Evolutionary conservation across 2,888 invertebrate genomes (phyloP), one percentile per base, ranked within the genome.

Genomic region (Salticus scenicus): DNA sequence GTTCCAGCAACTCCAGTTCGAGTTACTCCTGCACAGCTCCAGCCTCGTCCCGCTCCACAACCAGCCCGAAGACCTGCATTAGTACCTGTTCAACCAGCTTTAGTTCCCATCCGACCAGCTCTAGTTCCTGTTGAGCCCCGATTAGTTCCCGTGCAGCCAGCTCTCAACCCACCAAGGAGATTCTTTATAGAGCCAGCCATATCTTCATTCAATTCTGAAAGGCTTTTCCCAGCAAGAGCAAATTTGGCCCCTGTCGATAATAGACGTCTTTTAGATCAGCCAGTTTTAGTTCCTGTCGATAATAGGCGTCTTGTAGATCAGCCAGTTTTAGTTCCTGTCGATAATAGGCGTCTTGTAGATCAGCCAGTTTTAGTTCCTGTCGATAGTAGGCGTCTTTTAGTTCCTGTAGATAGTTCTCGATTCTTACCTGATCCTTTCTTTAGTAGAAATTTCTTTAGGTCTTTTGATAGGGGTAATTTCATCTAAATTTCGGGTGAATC

Each of bases 41-140:
- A n/a, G n/a, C n/a, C n/a, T n/a, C 37, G 8, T 24, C 70, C 42
- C 0, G 28, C 70, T 42, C 67, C 67, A 0, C 33, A 12, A 1
- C 67, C 33, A n/a, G 24, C 24, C 33, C 12, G 33, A 67, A n/a
- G 67, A 20, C 66, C 70, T 12, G 64, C 71, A n/a, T 12, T 57
- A 1, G 27, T 73, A 1, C 82, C 82, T 8, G 7, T 72, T 17
- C 82, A 66, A 24, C 72, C 76, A 7, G 20, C 72, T 7, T 10
- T 74, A 14, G 17, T 80, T 10, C 67, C 63, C n/a, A 24, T 63
- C 30, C 78, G 66, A 24, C 79, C 80, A 33, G 70, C 70, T 24
- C 10, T 51, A 1, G 14, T 71, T 12, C 81, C 74, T 8, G 7
- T 69, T 10, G 74, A 69, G 17, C 75, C 81, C 0, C 17, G 64